Evolutionary conservation across 2,113 vertebrate genomes (phyloP).

Genomic region (Notothenia rossii): DNA sequence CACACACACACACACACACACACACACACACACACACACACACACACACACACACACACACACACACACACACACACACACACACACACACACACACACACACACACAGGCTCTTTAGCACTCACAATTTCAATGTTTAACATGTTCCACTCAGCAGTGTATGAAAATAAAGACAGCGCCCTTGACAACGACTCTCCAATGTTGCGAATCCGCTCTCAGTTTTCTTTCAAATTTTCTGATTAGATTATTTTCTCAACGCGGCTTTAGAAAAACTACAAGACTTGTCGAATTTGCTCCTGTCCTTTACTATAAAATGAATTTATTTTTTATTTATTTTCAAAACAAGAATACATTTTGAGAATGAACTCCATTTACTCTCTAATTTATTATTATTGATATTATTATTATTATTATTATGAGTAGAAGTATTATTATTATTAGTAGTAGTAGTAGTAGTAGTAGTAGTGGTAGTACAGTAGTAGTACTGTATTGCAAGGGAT

Average conservation of each 20-base stretch:
- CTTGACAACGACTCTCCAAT: constrained; percentile 64
- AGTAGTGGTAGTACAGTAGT: not conserved
- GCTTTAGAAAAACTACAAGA: constrained; percentile 1
- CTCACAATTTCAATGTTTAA: constrained; percentile 60
- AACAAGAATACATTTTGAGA: not conserved
- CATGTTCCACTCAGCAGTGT: constrained; percentile 66
- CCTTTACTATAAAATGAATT: not conserved
- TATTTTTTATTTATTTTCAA: not conserved
- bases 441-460: not conserved
- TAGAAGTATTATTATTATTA: not conserved
- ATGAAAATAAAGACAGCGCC: constrained; percentile 64
- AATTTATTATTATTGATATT: not conserved
- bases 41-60: no score
- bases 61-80: not conserved
- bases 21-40: constrained; percentile 4
- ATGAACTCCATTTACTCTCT: not conserved
- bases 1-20: constrained; percentile 4
- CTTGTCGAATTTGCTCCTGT: not conserved
- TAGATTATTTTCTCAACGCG: constrained; percentile 20
- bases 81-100: constrained; percentile 19
- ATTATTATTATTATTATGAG: not conserved
- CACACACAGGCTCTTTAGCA: constrained; percentile 38
- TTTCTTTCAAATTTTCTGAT: constrained; percentile 48
- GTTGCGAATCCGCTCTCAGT: constrained; percentile 33
- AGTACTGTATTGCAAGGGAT: no score